A percentile compares a stretch with the other conserved stretches of the same genome.
phyloP scores from a whole-genome alignment of 1,140 invertebrate species.

The Diuraphis noxia region DNA sequence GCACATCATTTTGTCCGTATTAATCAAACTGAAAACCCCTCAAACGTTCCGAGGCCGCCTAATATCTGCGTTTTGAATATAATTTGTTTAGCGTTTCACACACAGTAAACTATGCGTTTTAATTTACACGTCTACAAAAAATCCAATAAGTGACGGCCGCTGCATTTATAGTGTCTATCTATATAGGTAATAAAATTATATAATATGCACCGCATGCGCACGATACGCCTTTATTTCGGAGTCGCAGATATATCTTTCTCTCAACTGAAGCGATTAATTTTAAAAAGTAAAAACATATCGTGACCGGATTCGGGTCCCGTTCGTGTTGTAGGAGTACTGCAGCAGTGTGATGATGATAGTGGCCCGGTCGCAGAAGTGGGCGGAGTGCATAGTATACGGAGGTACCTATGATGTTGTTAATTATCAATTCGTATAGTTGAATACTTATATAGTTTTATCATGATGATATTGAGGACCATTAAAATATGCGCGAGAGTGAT shows the following conservation, averaged over 20 bases:
- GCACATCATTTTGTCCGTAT: not conserved
- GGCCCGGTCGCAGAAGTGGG: not conserved
- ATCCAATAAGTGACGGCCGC: not conserved
- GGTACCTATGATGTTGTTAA: not conserved
- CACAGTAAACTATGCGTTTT: not conserved
- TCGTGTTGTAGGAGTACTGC: not conserved
- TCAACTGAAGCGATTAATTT: not conserved
- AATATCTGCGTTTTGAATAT: not conserved
- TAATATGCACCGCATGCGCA: not conserved
- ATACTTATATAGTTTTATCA: not conserved
- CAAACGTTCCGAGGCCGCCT: not conserved
- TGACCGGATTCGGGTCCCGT: not conserved
- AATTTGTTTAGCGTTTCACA: not conserved
- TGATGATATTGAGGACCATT: not conserved
- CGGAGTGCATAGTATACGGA: not conserved
- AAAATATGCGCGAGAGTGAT: not conserved
- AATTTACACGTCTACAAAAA: not conserved
- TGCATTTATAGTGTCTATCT: not conserved
- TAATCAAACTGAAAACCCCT: not conserved
- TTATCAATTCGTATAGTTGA: not conserved
- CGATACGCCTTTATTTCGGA: not conserved
- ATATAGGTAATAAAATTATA: not conserved
- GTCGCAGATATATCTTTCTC: not conserved
- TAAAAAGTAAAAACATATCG: not conserved
- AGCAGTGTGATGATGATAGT: not conserved